A percentile compares a stretch with the other conserved stretches of the same genome.
Evolutionary conservation across 2,888 invertebrate genomes (phyloP).

Genomic region (Drosophila ezoana): DNA sequence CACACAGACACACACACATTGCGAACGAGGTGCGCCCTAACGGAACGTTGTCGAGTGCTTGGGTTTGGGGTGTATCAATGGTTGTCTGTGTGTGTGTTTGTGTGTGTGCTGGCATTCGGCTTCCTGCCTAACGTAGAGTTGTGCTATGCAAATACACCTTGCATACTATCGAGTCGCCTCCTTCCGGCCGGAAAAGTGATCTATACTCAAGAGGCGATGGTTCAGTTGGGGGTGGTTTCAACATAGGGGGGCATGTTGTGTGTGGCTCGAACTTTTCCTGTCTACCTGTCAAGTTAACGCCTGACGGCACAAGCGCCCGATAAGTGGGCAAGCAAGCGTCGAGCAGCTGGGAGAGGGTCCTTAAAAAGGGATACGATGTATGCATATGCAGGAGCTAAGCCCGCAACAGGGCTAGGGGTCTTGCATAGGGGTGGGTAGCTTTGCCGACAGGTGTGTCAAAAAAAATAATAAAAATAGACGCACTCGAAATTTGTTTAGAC

Average conservation of each 20-base stretch:
- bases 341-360: constrained; percentile 66
- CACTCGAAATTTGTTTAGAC: constrained; percentile 62
- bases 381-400: constrained; percentile 27
- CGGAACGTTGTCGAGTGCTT: constrained; percentile 51
- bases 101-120: constrained; percentile 38
- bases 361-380: constrained; percentile 54
- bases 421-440: constrained; percentile 67
- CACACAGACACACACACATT: neutral
- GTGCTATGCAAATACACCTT: constrained; percentile 75
- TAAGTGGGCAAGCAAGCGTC: constrained; percentile 31
- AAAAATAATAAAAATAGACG: constrained; percentile 15
- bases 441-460: constrained; percentile 62
- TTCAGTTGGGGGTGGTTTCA: constrained; percentile 52
- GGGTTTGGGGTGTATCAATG: constrained; percentile 34
- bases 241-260: constrained; percentile 16
- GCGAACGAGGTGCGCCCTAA: constrained; percentile 49
- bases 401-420: constrained; percentile 44
- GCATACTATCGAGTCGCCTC: constrained; percentile 49
- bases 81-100: constrained; percentile 1
- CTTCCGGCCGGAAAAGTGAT: constrained; percentile 74
- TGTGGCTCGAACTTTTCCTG: constrained; percentile 58
- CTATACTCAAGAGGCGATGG: constrained; percentile 56
- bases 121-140: constrained; percentile 13
- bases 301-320: constrained; percentile 65
- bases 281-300: constrained; percentile 77